Evolutionary conservation across 2,888 invertebrate genomes (phyloP), one percentile per base, ranked within the genome.

Genomic region (Strigamia crassipes): DNA sequence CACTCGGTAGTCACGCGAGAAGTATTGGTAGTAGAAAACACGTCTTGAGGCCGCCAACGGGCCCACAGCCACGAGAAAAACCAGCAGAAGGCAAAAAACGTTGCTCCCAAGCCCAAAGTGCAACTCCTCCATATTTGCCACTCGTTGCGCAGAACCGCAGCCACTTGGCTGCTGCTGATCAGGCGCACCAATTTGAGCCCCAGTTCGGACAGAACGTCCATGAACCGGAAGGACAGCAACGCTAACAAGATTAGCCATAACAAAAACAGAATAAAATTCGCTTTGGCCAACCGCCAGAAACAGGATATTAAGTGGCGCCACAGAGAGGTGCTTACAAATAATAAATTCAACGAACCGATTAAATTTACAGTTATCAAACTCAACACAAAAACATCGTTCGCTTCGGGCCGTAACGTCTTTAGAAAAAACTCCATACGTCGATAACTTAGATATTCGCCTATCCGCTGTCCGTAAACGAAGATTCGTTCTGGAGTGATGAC

Each of bases 371-470:
- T 82, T 21, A 88, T 84, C 51, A 90, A 86, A 84, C 88, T 89
- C 78, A 88, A 85, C 12, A 89, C 85, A 85, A 90, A 90, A 15
- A 90, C 86, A 85, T 90, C 90, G 86, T 90, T 90, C 83, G 88
- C 87, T 85, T 89, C 89, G 2, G 90, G 90, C 83, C 89, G 88
- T 4, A 90, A 85, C 46, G 87, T 87, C 83, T 87, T 87, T 31
- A 90, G 85, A 84, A 88, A 89, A 27, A 87, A 84, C 84, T 89
- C 88, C 87, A 90, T 87, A 4, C 88, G 86, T 79, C 85, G 84
- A 85, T 87, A 89, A 82, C 87, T 89, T 81, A 88, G 86, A 81
- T 87, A 86, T 85, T 90, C 89, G 1, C 88, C 88, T 79, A 85
- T 85, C 21, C 86, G 85, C 10, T 83, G 83, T 0, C 90, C 89